Evolutionary conservation across 1,140 invertebrate genomes (phyloP).

Genomic region (Colletes gigas): DNA sequence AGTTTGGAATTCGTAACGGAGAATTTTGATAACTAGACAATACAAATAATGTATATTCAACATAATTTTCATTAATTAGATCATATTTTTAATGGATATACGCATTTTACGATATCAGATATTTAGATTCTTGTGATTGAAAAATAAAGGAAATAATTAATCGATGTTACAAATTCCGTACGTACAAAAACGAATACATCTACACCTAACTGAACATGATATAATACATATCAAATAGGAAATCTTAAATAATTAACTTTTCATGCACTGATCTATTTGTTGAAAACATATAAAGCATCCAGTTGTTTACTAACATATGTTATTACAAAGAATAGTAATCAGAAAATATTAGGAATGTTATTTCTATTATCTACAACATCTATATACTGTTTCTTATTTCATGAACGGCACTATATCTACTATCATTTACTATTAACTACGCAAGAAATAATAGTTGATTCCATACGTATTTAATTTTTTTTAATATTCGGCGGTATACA

Average conservation of each 20-base stretch:
- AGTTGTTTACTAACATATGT: not conserved
- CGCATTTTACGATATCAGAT: not conserved
- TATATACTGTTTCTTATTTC: constrained; percentile 33
- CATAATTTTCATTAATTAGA: not conserved
- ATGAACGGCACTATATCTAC: constrained; percentile 24
- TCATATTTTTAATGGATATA: not conserved
- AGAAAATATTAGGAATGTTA: constrained; percentile 13
- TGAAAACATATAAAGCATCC: not conserved
- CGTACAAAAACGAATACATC: not conserved
- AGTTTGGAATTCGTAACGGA: not conserved
- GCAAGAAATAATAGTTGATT: constrained; percentile 12
- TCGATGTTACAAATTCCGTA: not conserved
- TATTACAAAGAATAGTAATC: not conserved
- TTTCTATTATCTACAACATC: constrained; percentile 26
- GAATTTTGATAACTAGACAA: not conserved
- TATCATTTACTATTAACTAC: constrained; percentile 25
- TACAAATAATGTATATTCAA: not conserved
- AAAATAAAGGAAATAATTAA: not conserved
- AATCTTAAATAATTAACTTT: not conserved
- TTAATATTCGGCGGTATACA: constrained; percentile 12
- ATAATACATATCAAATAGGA: not conserved
- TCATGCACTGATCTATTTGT: constrained; percentile 10
- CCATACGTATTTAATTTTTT: not conserved
- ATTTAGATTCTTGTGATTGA: not conserved
- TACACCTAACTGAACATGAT: not conserved